Evolutionary conservation across 2,888 invertebrate genomes (phyloP).

Genomic region (Lymantria monacha): DNA sequence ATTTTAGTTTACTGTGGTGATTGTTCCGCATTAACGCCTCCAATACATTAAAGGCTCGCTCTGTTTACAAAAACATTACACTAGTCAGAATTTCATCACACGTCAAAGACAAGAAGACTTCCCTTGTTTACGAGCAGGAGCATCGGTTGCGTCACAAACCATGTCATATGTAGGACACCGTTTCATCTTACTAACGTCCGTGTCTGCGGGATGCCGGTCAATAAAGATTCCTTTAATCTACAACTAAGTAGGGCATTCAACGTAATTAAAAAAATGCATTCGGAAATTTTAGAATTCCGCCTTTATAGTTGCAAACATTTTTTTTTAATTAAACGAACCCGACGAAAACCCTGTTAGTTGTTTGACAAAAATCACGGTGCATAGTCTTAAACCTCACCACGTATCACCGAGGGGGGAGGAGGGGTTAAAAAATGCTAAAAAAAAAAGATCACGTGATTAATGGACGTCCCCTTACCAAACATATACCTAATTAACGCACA

Average conservation of each 20-base stretch:
- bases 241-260: background rate
- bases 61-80: background rate
- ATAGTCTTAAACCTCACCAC: too few relatives aligned
- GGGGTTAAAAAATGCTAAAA: too few relatives aligned
- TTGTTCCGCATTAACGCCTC: background rate
- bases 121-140: background rate
- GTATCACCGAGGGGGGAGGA: too few relatives aligned
- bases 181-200: background rate
- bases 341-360: too few relatives aligned
- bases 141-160: background rate
- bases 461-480: too few relatives aligned
- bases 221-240: background rate
- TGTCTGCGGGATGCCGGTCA: background rate
- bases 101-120: background rate
- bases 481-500: too few relatives aligned
- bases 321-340: too few relatives aligned
- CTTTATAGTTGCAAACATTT: too few relatives aligned
- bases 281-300: too few relatives aligned
- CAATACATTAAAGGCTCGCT: background rate
- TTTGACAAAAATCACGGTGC: too few relatives aligned
- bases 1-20: too few relatives aligned
- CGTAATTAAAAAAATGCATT: background rate
- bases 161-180: background rate
- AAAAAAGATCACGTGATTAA: too few relatives aligned
- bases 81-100: background rate